phyloP scores from a whole-genome alignment of 2,113 vertebrate species.

The Dromaius novaehollandiae region DNA sequence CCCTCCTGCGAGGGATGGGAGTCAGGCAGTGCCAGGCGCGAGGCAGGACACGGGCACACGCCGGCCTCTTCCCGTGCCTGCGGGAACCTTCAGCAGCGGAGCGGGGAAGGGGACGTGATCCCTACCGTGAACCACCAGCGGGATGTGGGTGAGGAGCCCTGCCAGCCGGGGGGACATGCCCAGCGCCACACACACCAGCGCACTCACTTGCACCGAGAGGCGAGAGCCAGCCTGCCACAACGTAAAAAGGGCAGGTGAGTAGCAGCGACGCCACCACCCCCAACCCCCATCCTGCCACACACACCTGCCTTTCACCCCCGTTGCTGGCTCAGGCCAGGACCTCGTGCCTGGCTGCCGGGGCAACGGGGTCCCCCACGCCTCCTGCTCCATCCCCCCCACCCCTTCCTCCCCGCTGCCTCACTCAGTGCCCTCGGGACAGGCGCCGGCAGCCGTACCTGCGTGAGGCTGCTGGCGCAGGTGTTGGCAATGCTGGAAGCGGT shows the following conservation, averaged over 20 bases:
- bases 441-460: slow-evolving; percentile 73
- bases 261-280: background rate
- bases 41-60: background rate
- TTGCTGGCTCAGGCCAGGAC: accelerated
- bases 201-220: slow-evolving; percentile 68
- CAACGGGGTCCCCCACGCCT: background rate
- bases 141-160: slow-evolving; percentile 76
- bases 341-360: background rate
- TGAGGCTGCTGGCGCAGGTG: slow-evolving; percentile 73
- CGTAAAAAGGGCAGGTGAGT: background rate
- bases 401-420: background rate
- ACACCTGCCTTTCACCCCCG: background rate
- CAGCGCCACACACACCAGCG: slow-evolving; percentile 71
- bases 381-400: background rate
- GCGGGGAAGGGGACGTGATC: background rate
- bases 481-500: slow-evolving; percentile 82
- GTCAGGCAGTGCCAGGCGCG: background rate
- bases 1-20: slow-evolving; percentile 70
- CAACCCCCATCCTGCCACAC: background rate
- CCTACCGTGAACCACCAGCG: slow-evolving; percentile 80
- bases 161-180: slow-evolving; percentile 80
- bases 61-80: background rate
- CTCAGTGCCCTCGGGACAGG: no score
- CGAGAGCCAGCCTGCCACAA: slow-evolving; percentile 74
- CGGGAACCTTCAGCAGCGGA: accelerated